Base-by-base conservation (phyloP, 2,888 invertebrate species). In the Odiellus spinosus region DNA sequence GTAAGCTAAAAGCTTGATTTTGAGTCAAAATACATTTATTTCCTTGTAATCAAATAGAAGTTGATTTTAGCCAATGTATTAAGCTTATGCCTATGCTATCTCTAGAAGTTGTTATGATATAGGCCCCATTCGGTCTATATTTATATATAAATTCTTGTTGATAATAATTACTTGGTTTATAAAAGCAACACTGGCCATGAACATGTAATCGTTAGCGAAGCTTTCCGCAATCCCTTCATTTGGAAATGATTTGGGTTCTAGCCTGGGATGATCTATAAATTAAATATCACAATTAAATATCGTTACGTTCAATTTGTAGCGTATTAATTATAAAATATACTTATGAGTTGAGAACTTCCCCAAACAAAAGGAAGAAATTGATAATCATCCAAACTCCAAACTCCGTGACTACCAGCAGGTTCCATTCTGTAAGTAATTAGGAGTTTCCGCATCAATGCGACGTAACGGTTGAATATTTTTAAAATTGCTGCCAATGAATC, bases 281-380 rank as follows among this genome's bases (percentile, higher is more conserved):
- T n/a, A n/a, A n/a, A n/a, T n/a, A n/a, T n/a, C n/a, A 66, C n/a
- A n/a, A n/a, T n/a, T n/a, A n/a, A n/a, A n/a, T n/a, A n/a, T n/a
- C n/a, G 26, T 26, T 26, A 26, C 26, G 4, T 26, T 26, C 26
- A 26, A 26, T 26, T 26, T 26, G 26, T 26, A n/a, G n/a, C n/a
- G n/a, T n/a, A n/a, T n/a, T 34, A 6, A 36, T 15, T 20, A 14
- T 14, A 15, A 40, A 20, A 56, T 63, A 63, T 65, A 80, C 84
- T 80, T 50, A 90, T 73, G 15, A 99, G 73, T 63, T 99, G 98
- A 10, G 96, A 79, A 65, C 93, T 93, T n/a, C 98, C 98, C 88
- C 91, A 98, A 61, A 98, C 82, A 60, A 98, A 99, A 26, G 96
- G 95, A 36, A 96, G 74, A 70, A 99, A 99, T 66, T 99, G 98